Base-by-base conservation (phyloP, 2,113 vertebrate genomes). In the Catharus bicknelli region DNA sequence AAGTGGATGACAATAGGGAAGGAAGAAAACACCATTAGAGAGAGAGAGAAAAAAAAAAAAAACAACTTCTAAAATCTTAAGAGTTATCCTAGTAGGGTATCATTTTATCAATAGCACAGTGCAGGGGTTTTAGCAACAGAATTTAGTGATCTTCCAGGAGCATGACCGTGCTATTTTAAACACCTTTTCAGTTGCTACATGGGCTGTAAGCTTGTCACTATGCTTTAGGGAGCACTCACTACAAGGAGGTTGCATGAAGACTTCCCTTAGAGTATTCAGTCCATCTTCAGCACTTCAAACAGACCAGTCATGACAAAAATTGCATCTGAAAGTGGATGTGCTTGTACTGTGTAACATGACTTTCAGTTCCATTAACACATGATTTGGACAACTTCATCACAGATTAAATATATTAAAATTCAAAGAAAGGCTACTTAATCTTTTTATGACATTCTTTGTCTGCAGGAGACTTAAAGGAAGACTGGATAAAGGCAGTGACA, bases 171-270 rank as follows among this genome's bases (percentile, higher is more conserved):
- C 81, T 93, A 57, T 79, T 95, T 84, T 47, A 64, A 95, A 87
- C 45, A 79, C 62, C 23, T 66, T 66, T 19, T 47, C 11, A 43
- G 25, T 30, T 76, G 29, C 79, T 93, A 55, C 75, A 53, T 40
- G 67, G 72, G 29, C 90, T 94, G 63, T 40, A 66, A 80, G 51
- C 85, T 73, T 94, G 88, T 90, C 88, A 77, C 63, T 80, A 10
- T 22, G 75, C 90, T 93, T 86, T 54, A 90, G 82, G 51, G 63
- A 88, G 38, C 36, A 40, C 19, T 59, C 77, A 57, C 62, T 61
- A 84, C 69, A 86, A 72, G 66, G 30, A 78, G 14, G 55, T 27
- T 67, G 47, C 30, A 83, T 4, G 16, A 80, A 88, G 59, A 51
- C 34, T 80, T 91, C 30, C 27, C 51, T 86, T 76, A 69, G 3